Conservation (phyloP, 2,888 invertebrate species). For the Andrena minutula region DNA sequence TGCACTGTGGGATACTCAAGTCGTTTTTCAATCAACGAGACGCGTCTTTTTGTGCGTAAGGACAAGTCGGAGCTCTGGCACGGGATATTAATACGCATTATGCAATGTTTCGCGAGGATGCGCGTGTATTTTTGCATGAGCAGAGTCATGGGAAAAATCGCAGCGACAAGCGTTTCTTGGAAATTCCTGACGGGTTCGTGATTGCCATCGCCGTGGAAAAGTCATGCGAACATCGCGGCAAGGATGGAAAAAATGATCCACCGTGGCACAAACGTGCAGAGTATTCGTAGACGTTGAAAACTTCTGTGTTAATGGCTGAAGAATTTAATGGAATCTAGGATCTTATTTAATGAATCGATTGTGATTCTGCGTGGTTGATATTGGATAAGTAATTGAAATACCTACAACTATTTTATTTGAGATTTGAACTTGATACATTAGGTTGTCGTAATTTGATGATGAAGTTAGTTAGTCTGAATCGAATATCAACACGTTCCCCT, state of each 20-base stretch:
- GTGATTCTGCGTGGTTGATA: background rate
- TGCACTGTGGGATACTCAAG: background rate
- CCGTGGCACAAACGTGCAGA: background rate
- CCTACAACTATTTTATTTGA: background rate
- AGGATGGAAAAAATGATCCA: constrained; percentile 3
- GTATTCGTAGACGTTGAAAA: constrained; percentile 1
- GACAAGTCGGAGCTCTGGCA: background rate
- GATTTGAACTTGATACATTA: background rate
- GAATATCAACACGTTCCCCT: no score
- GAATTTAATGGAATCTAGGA: no score
- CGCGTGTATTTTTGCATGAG: constrained; percentile 5
- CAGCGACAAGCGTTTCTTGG: constrained; percentile 16
- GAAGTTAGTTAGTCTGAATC: no score
- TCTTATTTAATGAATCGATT: background rate
- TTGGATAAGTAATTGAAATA: background rate
- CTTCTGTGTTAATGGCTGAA: background rate
- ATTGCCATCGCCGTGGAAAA: constrained; percentile 25
- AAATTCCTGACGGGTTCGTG: constrained; percentile 40
- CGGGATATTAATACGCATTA: background rate
- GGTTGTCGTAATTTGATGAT: no score
- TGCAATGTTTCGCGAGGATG: background rate
- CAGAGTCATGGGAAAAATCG: background rate
- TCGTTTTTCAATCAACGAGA: constrained; percentile 15
- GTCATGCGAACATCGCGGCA: constrained; percentile 7
- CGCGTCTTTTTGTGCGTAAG: background rate